Conservation (phyloP, 2,113 vertebrate genomes). For the Sakesphorus luctuosus region DNA sequence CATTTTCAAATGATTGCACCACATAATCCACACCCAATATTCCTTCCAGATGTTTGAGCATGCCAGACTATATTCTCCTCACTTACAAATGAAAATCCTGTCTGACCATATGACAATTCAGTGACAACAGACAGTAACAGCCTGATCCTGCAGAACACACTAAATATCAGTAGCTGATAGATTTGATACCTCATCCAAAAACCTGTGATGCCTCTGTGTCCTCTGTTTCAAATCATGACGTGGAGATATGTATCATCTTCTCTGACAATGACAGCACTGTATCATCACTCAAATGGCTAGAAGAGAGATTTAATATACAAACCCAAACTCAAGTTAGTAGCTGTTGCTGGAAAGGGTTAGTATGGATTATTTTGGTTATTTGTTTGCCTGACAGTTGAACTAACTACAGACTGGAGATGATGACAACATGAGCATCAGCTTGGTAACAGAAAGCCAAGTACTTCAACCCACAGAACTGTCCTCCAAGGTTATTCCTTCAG, state of each 20-base stretch:
- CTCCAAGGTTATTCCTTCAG: background rate
- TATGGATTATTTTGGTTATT: background rate
- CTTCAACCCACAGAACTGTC: background rate
- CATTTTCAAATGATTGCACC: background rate
- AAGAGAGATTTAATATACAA: background rate
- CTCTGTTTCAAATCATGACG: background rate
- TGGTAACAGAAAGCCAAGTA: background rate
- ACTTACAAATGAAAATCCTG: background rate
- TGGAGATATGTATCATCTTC: background rate
- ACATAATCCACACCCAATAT: background rate
- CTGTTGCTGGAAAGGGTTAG: background rate
- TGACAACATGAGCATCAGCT: background rate
- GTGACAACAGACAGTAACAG: background rate
- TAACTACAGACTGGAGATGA: background rate
- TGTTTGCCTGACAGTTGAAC: background rate
- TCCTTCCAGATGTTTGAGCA: background rate
- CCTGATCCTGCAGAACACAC: background rate
- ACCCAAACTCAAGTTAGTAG: background rate
- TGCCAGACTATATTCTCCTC: background rate
- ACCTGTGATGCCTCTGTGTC: background rate
- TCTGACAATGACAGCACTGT: background rate
- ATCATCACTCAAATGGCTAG: background rate
- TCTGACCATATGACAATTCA: background rate
- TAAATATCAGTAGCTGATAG: background rate
- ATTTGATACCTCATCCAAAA: background rate